Conservation (phyloP, 2,113 vertebrate genomes). For the Scytalopus superciliaris region DNA sequence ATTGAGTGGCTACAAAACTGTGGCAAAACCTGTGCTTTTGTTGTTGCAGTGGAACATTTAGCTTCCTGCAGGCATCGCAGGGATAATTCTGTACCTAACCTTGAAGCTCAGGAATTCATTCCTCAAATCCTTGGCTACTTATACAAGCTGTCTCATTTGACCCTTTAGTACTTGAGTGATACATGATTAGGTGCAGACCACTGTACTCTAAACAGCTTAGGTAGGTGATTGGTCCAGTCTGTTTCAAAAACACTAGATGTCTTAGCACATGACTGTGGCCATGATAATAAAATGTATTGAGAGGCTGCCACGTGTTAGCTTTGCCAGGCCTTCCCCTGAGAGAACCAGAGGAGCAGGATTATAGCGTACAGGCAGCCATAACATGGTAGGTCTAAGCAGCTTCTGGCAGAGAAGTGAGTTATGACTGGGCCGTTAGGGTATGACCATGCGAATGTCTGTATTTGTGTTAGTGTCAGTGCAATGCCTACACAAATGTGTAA, state of each 20-base stretch:
- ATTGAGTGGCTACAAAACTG: neutral
- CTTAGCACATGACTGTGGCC: neutral
- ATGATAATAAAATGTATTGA: neutral
- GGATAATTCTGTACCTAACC: neutral
- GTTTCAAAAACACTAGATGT: neutral
- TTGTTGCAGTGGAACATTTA: neutral
- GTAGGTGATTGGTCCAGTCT: neutral
- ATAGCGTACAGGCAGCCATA: neutral
- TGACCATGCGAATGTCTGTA: neutral
- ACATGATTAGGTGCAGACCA: neutral
- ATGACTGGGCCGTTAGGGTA: neutral
- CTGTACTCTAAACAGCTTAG: neutral
- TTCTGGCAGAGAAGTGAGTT: neutral
- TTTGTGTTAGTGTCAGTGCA: neutral
- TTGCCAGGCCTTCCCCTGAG: neutral
- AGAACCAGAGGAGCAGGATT: neutral
- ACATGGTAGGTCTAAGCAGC: neutral
- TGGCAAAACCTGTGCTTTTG: neutral
- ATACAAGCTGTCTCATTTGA: neutral
- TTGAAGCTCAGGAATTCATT: neutral
- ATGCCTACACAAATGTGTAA: neutral
- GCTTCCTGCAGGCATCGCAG: neutral
- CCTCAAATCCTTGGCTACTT: neutral
- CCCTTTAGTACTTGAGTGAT: neutral
- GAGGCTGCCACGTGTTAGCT: neutral